Evolutionary conservation across 1,140 invertebrate species (phyloP), one percentile per base, ranked within the genome.

Genomic region (Papilio helenus): DNA sequence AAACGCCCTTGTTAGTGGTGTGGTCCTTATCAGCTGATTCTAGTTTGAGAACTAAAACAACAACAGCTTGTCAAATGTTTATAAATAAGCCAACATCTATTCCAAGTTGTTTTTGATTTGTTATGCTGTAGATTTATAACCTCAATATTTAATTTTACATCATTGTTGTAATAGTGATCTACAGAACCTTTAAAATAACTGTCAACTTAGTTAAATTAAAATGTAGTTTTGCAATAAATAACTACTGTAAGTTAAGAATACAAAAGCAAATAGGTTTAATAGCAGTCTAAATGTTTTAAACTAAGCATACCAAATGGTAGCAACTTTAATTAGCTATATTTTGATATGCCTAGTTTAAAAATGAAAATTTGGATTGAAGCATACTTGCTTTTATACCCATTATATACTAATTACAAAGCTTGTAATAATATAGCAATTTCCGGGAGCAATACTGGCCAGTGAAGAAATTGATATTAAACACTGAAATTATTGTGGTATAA

Each of bases 11-110:
- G 81, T 83, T 81, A 83, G 84, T 84, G 81, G 86, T 87, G 88
- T 87, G 81, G 83, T 79, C 79, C 88, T 93, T 93, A 93, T 93
- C 92, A 94, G 93, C 93, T 94, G 92, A 93, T 92, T 92, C 88
- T 89, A 88, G 29, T 83, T 89, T 86, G 82, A 85, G 81, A 87
- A 89, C 87, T 90, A 87, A 86, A 91, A 80, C 83, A 84, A 80
- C 82, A 87, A 83, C 85, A 85, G 82, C 82, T 79, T 82, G 84
- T 84, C 79, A 84, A 86, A 86, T 89, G 86, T 89, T 89, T 89
- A 87, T 88, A 88, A 89, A 88, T 88, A 88, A 83, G 86, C 83
- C 78, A 82, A 72, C 78, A 83, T 51, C 83, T 29, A 65, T 44
- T 77, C 58, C 23, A 61, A n/a, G n/a, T 34, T 65, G 29, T 65